Evolutionary conservation across 2,113 vertebrate species (phyloP).

Genomic region (Cygnus buccinator): DNA sequence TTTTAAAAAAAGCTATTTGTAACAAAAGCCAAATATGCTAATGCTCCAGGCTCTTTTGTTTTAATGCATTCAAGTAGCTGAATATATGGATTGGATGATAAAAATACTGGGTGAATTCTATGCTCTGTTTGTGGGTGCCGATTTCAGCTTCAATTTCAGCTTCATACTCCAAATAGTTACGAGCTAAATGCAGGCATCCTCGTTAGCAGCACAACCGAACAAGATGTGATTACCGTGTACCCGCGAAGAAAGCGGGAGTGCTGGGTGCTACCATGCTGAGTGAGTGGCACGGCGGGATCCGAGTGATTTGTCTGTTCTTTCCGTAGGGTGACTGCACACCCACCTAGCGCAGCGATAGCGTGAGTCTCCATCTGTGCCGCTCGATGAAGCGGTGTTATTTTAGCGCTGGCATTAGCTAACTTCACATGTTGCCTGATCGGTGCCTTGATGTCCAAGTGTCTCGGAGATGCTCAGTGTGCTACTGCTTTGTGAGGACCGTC

Average conservation of each 20-base stretch:
- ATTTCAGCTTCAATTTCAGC: not conserved
- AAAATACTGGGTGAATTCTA: not conserved
- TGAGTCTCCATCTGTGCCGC: slow-evolving; percentile 41
- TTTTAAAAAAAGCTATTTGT: not conserved
- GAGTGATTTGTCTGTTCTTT: slow-evolving; percentile 19
- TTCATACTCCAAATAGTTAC: not conserved
- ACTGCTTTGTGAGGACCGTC: slow-evolving; percentile 14
- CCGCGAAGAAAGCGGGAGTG: not conserved
- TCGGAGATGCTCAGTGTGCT: not conserved
- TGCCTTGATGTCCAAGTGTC: not conserved
- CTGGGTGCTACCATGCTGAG: rapidly evolving
- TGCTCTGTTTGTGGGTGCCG: not conserved
- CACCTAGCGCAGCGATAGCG: not conserved
- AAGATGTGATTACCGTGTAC: not conserved
- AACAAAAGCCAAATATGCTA: not conserved
- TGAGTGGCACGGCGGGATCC: not conserved
- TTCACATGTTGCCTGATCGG: not conserved
- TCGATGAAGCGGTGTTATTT: slow-evolving; percentile 3
- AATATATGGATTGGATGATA: not conserved
- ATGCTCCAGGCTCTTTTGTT: not conserved
- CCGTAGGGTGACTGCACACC: not conserved
- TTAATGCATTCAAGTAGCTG: not conserved
- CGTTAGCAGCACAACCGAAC: not conserved
- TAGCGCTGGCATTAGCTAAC: not conserved
- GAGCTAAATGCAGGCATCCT: not conserved